Conservation (phyloP, 2,888 invertebrate genomes). For the Nymphalis urticae region DNA sequence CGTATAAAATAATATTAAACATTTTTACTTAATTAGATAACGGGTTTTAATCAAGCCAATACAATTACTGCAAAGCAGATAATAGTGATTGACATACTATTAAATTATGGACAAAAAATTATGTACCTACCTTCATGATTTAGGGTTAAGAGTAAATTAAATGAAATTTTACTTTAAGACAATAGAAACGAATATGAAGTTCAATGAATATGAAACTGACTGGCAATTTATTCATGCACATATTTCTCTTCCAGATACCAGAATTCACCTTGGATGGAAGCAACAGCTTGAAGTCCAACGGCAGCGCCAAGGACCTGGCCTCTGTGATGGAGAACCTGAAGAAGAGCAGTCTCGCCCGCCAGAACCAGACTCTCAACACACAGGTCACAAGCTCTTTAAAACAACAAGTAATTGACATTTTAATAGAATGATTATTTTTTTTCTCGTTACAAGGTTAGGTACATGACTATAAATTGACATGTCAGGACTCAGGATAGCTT, state of each 20-base stretch:
- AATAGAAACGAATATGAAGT: too few species aligned
- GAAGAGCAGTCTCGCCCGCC: conserved; percentile 82
- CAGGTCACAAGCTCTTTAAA: conserved; percentile 80
- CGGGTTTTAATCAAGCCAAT: background rate
- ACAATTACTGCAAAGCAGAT: background rate
- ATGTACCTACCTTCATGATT: too few species aligned
- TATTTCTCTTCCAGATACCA: conserved; percentile 70
- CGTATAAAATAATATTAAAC: background rate
- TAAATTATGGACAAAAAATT: background rate
- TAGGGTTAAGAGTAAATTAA: too few species aligned
- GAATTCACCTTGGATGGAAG: conserved; percentile 83
- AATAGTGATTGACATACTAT: background rate
- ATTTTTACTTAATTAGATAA: background rate
- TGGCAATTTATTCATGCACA: too few species aligned
- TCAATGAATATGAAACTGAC: too few species aligned
- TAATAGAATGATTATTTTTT: background rate
- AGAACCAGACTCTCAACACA: conserved; percentile 72
- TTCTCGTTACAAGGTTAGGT: too few species aligned
- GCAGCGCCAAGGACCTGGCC: conserved; percentile 82
- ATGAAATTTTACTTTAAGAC: too few species aligned
- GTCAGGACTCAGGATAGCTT: too few species aligned
- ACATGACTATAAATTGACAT: too few species aligned
- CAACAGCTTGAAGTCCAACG: conserved; percentile 78
- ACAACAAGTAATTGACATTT: conserved; percentile 72
- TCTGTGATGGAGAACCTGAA: conserved; percentile 88